These are phyloP conservation scores for Enteromius afrohamiltoni DNA, from an alignment of 2,797 vertebrate genomes.

Conservation along the genomic window DNA sequence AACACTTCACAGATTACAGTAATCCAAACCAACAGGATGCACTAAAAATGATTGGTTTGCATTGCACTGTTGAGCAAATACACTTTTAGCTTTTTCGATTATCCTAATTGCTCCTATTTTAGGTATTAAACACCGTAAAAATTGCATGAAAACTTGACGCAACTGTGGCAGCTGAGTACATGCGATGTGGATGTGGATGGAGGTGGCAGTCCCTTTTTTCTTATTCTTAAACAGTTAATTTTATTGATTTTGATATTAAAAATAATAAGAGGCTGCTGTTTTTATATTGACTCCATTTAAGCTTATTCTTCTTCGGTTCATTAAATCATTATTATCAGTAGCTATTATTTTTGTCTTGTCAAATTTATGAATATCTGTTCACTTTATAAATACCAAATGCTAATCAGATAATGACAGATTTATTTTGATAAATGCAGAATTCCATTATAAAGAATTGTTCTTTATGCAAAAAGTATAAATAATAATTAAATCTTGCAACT, in stretches of 20 bases:
- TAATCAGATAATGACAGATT: neutral
- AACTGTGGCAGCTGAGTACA: neutral
- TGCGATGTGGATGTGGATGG: neutral
- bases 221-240: neutral
- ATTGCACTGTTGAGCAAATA: slow-evolving; percentile 8
- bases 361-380: neutral
- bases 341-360: neutral
- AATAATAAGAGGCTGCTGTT: neutral
- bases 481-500: neutral
- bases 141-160: neutral
- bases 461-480: too few relatives aligned
- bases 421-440: neutral
- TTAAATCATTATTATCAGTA: neutral
- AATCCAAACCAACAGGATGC: slow-evolving; percentile 30
- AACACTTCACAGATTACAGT: slow-evolving; percentile 23
- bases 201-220: too few relatives aligned
- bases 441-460: neutral
- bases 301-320: neutral
- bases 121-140: neutral
- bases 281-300: neutral
- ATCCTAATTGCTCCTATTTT: slow-evolving; percentile 22
- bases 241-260: neutral
- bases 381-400: neutral
- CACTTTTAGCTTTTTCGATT: neutral
- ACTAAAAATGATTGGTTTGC: slow-evolving; percentile 30